Evolutionary conservation across 2,888 invertebrate genomes (phyloP), one percentile per base, ranked within the genome.

Genomic region (Caenorhabditis angaria): DNA sequence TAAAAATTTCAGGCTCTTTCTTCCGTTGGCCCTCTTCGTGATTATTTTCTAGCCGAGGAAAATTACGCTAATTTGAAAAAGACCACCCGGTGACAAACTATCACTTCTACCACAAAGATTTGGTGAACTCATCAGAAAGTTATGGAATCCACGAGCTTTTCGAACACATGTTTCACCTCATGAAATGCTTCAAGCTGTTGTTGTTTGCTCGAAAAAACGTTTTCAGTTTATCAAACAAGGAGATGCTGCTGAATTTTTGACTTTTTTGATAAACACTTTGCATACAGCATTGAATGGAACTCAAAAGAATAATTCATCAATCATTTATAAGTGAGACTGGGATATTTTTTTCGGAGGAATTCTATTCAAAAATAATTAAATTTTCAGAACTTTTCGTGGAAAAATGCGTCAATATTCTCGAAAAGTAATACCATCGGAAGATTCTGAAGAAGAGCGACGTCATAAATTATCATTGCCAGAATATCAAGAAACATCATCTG

Each of bases 81-180:
- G 96, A 54, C 96, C 97, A 0, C 96, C 97, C 0, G 97, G 97
- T 0, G 97, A 97, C 89, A 95, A 94, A 1, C 92, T 93, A 65
- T 94, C 94, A 87, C 91, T 95, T 29, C 89, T 99, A 56, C 95
- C 96, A 0, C 94, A 94, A 87, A 90, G 82, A 66, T 82, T 79
- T 50, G 79, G 79, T 18, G 79, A 79, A 41, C 63, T 79, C 24
- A 77, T 79, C 53, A 64, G 99, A 22, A 99, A 99, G 88, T 90
- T 99, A 83, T 99, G 99, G 99, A 99, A 99, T 89, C 97, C 97
- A 0, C 91, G 95, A 50, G 97, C 97, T 86, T 99, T 99, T 88
- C 99, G 99, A 89, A 94, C 97, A 0, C 99, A 99, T 87, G 99
- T 99, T 0, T 97, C 96, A 24, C 99, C 99, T 0, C 99, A 99